Base-by-base conservation (phyloP, 2,797 vertebrate genomes). In the Gymnothorax reevesii region DNA sequence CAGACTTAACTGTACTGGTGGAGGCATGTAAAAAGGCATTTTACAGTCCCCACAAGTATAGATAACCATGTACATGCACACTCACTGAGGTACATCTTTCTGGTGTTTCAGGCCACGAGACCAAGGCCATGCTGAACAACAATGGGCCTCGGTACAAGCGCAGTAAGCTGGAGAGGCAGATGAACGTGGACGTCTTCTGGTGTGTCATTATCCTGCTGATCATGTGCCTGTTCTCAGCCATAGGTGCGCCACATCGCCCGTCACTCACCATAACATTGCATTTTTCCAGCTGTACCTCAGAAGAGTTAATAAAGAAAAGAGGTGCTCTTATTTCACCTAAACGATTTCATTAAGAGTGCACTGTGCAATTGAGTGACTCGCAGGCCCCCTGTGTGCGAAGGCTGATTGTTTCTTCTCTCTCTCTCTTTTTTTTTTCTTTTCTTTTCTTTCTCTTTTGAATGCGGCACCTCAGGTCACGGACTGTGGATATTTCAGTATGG, bases 111-210 rank as follows among this genome's bases (percentile, higher is more conserved):
- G 99, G 99, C 87, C 99, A 99, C 4, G 98, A 99, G 91, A 99
- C 99, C 87, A 99, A 99, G 96, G 98, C 99, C 88, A 97, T 99
- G 94, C 94, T 99, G 87, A 99, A 99, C 93, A 99, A 99, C 94
- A 99, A 97, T 0, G 97, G 98, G 20, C 98, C 98, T 0, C 98
- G 98, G 80, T 99, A 98, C 94, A 99, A 99, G 90, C 97, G 98
- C 91, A 99, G 98, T 88, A 98, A 97, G 92, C 97, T 99, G 88
- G 99, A 99, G 94, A 94, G 97, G 55, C 97, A 97, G 92, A 99
- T 99, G 98, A 99, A 99, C 90, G 93, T 97, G 0, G 96, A 99
- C 52, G 97, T 99, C 89, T 98, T 98, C 93, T 99, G 98, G 98
- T 99, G 98, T 91, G 97, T 99, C 92, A 93, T 99, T 90, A 98